phyloP scores from a whole-genome alignment of 2,113 vertebrate genomes.

The Neotoma lepida region DNA sequence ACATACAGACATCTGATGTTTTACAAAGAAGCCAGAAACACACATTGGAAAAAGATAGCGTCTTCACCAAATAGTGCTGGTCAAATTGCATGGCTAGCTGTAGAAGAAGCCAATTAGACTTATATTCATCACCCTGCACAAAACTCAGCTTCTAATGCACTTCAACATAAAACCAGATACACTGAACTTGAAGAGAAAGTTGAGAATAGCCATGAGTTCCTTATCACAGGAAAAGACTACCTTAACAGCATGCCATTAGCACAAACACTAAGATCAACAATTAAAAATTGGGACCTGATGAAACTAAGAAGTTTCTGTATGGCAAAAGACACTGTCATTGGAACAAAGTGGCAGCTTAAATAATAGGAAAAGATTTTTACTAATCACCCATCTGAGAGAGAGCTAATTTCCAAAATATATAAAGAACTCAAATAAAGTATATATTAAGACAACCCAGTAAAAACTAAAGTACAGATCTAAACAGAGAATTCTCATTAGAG shows the following conservation, averaged over 20 bases:
- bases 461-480: neutral
- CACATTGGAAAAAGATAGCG: too few species aligned
- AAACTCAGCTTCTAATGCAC: too few species aligned
- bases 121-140: too few species aligned
- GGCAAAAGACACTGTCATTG: neutral
- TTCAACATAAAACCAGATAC: neutral
- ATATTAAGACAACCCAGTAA: neutral
- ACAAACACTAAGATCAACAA: neutral
- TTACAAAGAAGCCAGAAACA: too few species aligned
- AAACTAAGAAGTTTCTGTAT: neutral
- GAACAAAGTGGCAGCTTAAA: neutral
- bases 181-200: neutral
- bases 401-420: neutral
- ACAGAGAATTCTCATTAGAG: too few species aligned
- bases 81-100: too few species aligned
- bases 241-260: neutral
- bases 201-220: neutral
- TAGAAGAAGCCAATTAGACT: too few species aligned
- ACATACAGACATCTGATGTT: too few species aligned
- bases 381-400: neutral
- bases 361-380: neutral
- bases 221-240: neutral
- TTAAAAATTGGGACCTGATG: neutral
- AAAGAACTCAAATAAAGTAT: neutral
- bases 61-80: too few species aligned